Evolutionary conservation across 1,140 invertebrate genomes (phyloP), one percentile per base, ranked within the genome.

Genomic region (Sitobion miscanthi): DNA sequence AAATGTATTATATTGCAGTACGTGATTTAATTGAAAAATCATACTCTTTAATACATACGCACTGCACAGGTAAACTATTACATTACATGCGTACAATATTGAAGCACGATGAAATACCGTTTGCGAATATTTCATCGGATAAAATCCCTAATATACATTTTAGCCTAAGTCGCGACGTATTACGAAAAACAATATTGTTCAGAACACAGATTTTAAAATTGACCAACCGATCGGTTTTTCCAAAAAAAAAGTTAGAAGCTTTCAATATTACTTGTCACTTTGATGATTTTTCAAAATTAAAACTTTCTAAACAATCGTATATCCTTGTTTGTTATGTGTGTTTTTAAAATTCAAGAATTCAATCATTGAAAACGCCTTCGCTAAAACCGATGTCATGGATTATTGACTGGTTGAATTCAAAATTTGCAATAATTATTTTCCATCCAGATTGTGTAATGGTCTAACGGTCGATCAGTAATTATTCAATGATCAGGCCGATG

Each of bases 11-110:
- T 62, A 62, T 62, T 77, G 5, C 30, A n/a, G 62, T 77, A 77
- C 62, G 62, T 77, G 62, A 35, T 77, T 77, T 77, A 35, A n/a
- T n/a, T 77, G 62, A 77, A 77, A 77, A 77, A 77, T 77, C 62
- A 69, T n/a, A n/a, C 30, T 11, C 3, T 69, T n/a, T 14, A 20
- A 52, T 52, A 52, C 49, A 69, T 69, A 35, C 30, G n/a, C 62
- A n/a, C 62, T n/a, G 30, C 62, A 77, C n/a, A 77, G 30, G 62
- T 77, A 77, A 77, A 77, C n/a, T 77, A 77, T n/a, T 77, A 17
- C 0, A 77, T n/a, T 77, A 77, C 30, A 77, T 77, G 62, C 62
- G 14, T 77, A n/a, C 14, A 77, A 77, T n/a, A 77, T 35, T 6
- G 30, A 35, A 20, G 30, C 14, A 77, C 30, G 14, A 17, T n/a